A percentile compares a stretch with the other conserved stretches of the same genome.
phyloP scores from a whole-genome alignment of 1,140 invertebrate genomes.

The Microplitis mediator region DNA sequence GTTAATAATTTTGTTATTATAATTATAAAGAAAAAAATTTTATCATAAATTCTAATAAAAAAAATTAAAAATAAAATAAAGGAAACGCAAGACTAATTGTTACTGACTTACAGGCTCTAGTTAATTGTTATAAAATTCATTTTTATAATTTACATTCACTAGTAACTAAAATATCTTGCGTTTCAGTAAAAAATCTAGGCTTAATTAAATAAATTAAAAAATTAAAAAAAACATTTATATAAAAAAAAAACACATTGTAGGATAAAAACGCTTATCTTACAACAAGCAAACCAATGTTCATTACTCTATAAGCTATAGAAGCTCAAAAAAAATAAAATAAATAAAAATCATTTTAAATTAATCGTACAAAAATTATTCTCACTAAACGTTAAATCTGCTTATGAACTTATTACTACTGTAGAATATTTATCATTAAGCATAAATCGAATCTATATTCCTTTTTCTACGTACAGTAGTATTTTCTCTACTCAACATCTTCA shows the following conservation, averaged over 20 bases:
- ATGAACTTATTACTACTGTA: constrained; percentile 32
- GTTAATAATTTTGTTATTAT: background rate
- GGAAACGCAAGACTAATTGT: background rate
- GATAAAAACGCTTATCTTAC: constrained; percentile 2
- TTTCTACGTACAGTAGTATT: background rate
- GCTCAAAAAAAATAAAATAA: constrained; percentile 35
- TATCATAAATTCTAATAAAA: background rate
- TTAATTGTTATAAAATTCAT: background rate
- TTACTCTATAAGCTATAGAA: constrained; percentile 44
- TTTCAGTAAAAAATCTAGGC: background rate
- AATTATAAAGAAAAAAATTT: background rate
- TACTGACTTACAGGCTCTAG: background rate
- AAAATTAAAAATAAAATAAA: background rate
- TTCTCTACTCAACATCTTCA: background rate
- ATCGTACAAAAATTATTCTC: constrained; percentile 38
- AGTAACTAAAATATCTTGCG: background rate
- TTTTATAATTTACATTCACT: background rate
- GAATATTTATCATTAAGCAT: background rate
- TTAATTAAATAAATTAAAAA: too few relatives aligned
- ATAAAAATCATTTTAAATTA: constrained; percentile 45
- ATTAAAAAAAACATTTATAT: constrained; percentile 1
- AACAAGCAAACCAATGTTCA: constrained; percentile 38
- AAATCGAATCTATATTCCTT: background rate
- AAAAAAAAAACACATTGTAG: background rate
- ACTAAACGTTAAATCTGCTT: constrained; percentile 46